phyloP scores from a whole-genome alignment of 2,113 vertebrate species.

The Eclectus roratus region DNA sequence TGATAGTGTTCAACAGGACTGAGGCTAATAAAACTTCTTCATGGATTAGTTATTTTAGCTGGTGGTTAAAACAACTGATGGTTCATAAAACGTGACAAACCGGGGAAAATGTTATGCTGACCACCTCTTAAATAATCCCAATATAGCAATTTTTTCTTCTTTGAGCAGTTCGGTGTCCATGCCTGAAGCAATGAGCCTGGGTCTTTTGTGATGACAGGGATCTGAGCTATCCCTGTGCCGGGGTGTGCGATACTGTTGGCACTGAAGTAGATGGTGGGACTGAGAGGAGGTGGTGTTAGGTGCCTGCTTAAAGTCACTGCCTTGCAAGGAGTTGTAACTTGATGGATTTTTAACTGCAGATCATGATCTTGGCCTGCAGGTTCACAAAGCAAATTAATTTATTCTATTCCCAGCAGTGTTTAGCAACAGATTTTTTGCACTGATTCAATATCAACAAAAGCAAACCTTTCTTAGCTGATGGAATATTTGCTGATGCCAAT shows the following conservation, averaged over 20 bases:
- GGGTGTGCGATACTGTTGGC: fast-evolving
- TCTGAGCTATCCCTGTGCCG: not conserved
- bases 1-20: not conserved
- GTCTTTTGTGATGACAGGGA: not conserved
- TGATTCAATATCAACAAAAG: not conserved
- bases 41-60: not conserved
- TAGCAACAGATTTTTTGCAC: not conserved
- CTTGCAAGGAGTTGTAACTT: not conserved
- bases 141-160: not conserved
- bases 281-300: not conserved
- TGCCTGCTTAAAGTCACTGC: not conserved
- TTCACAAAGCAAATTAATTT: not conserved
- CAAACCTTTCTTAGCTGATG: not conserved
- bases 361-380: not conserved
- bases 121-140: not conserved
- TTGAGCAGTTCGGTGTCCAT: not conserved
- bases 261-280: not conserved
- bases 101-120: fast-evolving
- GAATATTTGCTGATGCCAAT: not conserved
- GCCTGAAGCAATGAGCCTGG: not conserved
- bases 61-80: not conserved
- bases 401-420: not conserved
- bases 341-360: not conserved
- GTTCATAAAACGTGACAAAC: not conserved
- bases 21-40: not conserved